Percentiles rank a stretch among this genome's conserved stretches.
phyloP scores from a whole-genome alignment of 2,888 invertebrate genomes.

The Drosophila longiperda region DNA sequence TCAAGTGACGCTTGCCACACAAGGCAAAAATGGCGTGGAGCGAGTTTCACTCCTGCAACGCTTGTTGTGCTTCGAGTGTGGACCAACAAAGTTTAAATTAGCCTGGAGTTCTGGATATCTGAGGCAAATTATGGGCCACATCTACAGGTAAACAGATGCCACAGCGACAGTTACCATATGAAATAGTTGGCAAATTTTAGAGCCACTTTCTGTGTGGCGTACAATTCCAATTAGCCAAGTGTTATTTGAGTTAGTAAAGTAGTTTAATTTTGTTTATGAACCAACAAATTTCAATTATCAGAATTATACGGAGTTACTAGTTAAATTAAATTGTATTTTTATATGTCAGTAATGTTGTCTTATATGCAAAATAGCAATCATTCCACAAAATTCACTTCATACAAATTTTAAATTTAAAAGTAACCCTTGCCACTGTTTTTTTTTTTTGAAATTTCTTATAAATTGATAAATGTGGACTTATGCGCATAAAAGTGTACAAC shows the following conservation, averaged over 20 bases:
- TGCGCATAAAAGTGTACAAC: slow-evolving; percentile 36
- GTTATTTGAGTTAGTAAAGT: neutral
- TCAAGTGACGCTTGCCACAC: slow-evolving; percentile 65
- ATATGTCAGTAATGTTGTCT: neutral
- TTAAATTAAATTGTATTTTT: neutral
- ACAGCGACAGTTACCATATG: slow-evolving; percentile 7
- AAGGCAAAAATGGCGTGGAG: slow-evolving; percentile 37
- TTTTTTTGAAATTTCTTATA: slow-evolving; percentile 8
- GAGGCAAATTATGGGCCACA: slow-evolving; percentile 18
- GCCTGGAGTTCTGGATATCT: slow-evolving; percentile 29
- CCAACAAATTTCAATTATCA: neutral
- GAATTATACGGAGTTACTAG: neutral
- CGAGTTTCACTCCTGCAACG: neutral
- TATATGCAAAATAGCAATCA: neutral
- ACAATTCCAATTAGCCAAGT: slow-evolving; percentile 22
- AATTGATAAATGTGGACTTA: slow-evolving; percentile 53
- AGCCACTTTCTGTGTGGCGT: slow-evolving; percentile 17
- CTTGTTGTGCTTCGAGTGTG: slow-evolving; percentile 21
- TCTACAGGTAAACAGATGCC: slow-evolving; percentile 23
- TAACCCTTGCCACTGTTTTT: neutral
- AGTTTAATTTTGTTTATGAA: neutral
- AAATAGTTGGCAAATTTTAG: slow-evolving; percentile 9
- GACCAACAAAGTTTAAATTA: slow-evolving; percentile 57
- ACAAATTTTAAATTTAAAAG: neutral
- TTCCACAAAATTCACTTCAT: neutral